These are phyloP conservation scores for Tiaroga cobitis DNA, from an alignment of 2,797 vertebrate genomes.

Conservation along the genomic window DNA sequence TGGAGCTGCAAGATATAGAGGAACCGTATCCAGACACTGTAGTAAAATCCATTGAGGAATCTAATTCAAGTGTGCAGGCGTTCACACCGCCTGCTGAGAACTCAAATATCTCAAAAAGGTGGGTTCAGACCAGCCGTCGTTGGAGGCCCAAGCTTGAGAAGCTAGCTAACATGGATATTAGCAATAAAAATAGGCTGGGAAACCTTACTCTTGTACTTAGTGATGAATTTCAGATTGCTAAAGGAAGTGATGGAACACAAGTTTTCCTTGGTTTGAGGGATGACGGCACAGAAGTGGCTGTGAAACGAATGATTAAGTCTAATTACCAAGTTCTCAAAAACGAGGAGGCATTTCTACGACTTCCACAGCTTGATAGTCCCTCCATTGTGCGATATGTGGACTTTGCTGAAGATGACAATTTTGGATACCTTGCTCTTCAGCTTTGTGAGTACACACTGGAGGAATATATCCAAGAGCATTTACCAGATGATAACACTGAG, in stretches of 20 bases:
- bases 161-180: constrained; percentile 45
- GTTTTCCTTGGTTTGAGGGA: constrained; percentile 72
- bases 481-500: background rate
- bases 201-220: constrained; percentile 61
- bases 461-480: constrained; percentile 58
- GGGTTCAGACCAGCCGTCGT: constrained; percentile 55
- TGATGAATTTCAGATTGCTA: constrained; percentile 66
- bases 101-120: constrained; percentile 20
- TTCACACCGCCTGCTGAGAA: accelerated
- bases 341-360: constrained; percentile 65
- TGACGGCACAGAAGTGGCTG: constrained; percentile 74
- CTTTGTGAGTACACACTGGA: constrained; percentile 75
- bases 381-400: constrained; percentile 73
- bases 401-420: constrained; percentile 65
- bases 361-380: constrained; percentile 62
- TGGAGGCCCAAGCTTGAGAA: constrained; percentile 64
- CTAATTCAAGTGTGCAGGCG: constrained; percentile 34
- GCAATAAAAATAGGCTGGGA: constrained; percentile 41
- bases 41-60: constrained; percentile 38
- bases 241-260: constrained; percentile 71
- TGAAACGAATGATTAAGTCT: constrained; percentile 69
- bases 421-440: constrained; percentile 75
- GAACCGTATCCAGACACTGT: background rate
- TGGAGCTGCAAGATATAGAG: background rate
- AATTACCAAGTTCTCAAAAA: constrained; percentile 68